phyloP scores from a whole-genome alignment of 2,113 vertebrate genomes.

The Microcebus griseorufus region DNA sequence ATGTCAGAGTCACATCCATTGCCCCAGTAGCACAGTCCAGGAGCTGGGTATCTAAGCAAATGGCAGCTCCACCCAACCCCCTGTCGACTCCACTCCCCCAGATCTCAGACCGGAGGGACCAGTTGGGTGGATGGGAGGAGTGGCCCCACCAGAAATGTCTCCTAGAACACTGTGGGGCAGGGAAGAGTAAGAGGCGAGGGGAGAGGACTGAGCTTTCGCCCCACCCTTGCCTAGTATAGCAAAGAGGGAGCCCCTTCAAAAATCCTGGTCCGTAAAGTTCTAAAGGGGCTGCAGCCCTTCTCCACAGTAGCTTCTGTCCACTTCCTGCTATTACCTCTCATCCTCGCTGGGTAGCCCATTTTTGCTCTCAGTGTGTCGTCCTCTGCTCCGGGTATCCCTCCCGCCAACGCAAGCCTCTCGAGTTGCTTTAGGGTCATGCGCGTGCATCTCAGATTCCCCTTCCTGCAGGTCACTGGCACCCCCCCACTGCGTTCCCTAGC shows the following conservation, averaged over 20 bases:
- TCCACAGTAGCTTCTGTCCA: not conserved
- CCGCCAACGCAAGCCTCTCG: not conserved
- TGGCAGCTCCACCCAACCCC: constrained; percentile 34
- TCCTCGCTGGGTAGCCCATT: not conserved
- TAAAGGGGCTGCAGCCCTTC: constrained; percentile 28
- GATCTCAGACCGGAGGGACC: constrained; percentile 67
- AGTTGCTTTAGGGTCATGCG: constrained; percentile 23
- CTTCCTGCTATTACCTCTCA: not conserved
- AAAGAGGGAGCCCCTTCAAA: not conserved
- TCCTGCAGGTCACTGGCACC: not conserved
- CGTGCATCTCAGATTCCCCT: not conserved
- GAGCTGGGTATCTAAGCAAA: not conserved
- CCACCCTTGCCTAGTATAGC: constrained; percentile 28
- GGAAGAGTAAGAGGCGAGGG: constrained; percentile 7
- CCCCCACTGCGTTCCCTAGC: constrained; percentile 1
- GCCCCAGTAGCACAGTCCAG: not conserved
- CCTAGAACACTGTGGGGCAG: not conserved
- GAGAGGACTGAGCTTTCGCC: not conserved
- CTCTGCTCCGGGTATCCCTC: not conserved
- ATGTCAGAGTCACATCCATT: constrained; percentile 45
- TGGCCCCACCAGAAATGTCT: constrained; percentile 24
- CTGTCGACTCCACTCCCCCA: not conserved
- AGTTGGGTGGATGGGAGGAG: constrained; percentile 67
- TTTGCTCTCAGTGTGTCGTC: not conserved
- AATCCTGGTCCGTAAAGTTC: not conserved